These are phyloP conservation scores for Palloptera scutellata DNA, from an alignment of 2,888 invertebrate species.

Conservation along the genomic window DNA sequence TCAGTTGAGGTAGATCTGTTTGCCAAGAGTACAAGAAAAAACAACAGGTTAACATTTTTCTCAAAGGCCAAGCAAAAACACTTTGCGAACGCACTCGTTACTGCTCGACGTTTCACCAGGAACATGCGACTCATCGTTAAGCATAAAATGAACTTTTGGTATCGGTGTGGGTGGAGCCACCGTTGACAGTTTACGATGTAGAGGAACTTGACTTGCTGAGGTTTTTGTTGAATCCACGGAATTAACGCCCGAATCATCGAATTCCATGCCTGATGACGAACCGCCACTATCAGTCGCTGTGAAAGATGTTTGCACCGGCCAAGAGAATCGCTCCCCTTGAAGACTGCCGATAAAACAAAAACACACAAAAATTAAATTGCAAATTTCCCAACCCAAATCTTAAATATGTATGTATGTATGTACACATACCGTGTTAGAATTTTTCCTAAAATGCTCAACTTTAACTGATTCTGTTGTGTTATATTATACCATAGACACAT, in stretches of 20 bases:
- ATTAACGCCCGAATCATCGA: slow-evolving; percentile 59
- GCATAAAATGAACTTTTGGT: slow-evolving; percentile 61
- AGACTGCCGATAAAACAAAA: slow-evolving; percentile 44
- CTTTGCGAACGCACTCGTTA: slow-evolving; percentile 56
- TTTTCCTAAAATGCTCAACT: slow-evolving; percentile 77
- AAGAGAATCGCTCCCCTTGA: slow-evolving; percentile 62
- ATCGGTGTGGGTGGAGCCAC: slow-evolving; percentile 34
- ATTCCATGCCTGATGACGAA: slow-evolving; percentile 60
- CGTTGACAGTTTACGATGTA: slow-evolving; percentile 44
- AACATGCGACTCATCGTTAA: slow-evolving; percentile 57
- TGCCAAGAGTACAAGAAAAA: not conserved
- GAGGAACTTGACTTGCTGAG: slow-evolving; percentile 33
- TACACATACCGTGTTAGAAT: slow-evolving; percentile 67
- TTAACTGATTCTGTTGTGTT: slow-evolving; percentile 82
- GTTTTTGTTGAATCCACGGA: slow-evolving; percentile 56
- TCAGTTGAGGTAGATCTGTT: slow-evolving; percentile 59
- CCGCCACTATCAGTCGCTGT: slow-evolving; percentile 54
- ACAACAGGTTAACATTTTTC: not conserved
- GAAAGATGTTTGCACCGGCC: slow-evolving; percentile 62
- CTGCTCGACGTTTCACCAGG: slow-evolving; percentile 63
- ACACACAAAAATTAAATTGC: not conserved
- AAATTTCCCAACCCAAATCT: not conserved
- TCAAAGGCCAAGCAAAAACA: too few species aligned
- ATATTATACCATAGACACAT: slow-evolving; percentile 94
- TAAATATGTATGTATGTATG: too few species aligned